Evolutionary conservation across 2,888 invertebrate genomes (phyloP), one percentile per base, ranked within the genome.

Genomic region (Allophyes oxyacanthae): DNA sequence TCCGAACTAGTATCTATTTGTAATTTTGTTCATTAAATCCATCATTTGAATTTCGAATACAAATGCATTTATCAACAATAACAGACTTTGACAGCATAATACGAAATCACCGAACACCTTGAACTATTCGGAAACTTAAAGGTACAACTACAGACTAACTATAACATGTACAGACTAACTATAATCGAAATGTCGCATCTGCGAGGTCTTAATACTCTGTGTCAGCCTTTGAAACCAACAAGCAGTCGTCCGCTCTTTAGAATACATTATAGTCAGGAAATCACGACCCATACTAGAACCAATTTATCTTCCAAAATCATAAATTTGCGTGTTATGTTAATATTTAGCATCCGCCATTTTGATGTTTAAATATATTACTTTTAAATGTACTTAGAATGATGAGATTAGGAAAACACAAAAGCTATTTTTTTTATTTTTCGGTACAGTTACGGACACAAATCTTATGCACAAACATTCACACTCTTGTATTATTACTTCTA

Each of bases 261-360:
- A 89, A 92, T 92, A 92, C 84, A 92, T 92, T 92, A 92, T 81
- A 87, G 84, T 84, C 90, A 92, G 92, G 93, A 93, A 92, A 92
- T 92, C 92, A 92, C 91, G 90, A 90, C 48, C 85, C 79, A 81
- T 83, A 83, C 87, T 85, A 87, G 82, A 83, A 85, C 87, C 90
- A 88, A 91, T 93, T 91, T 92, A 92, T 92, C 91, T 89, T 91
- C 85, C 81, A 88, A 92, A 91, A 90, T 91, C 89, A 90, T 92
- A 92, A 90, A 91, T 92, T 83, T 84, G 81, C 64, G 66, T 83
- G 81, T 89, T 91, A 91, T 89, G 88, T 20, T 20, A 20, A 91
- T 88, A 88, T 88, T 91, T 91, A 83, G 86, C 88, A 87, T 91
- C 88, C 89, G 88, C 79, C 72, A 77, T 82, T 78, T 78, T 78